Percentiles rank a stretch among this genome's conserved stretches.
Evolutionary conservation across 2,113 vertebrate genomes (phyloP).

Genomic region (Pungitius pungitius): DNA sequence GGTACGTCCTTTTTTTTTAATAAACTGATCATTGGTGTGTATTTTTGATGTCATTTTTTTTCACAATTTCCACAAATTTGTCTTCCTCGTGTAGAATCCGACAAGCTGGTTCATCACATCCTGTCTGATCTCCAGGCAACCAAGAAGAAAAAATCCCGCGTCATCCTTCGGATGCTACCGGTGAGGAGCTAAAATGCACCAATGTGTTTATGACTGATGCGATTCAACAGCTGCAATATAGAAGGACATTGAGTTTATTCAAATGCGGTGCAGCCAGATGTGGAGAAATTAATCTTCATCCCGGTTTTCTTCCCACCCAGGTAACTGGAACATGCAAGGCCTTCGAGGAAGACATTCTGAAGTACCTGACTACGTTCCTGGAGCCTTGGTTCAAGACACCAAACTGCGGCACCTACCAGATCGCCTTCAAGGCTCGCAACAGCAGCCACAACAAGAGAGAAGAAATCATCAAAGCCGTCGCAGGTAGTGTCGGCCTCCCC

Average conservation of each 20-base stretch:
- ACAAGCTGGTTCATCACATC: slow-evolving; percentile 92
- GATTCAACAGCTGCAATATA: neutral
- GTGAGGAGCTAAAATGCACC: slow-evolving; percentile 64
- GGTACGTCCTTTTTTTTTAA: slow-evolving; percentile 71
- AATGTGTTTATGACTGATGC: neutral
- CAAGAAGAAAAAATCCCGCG: slow-evolving; percentile 91
- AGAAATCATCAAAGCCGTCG: slow-evolving; percentile 92
- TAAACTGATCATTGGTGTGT: neutral
- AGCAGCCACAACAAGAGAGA: slow-evolving; percentile 93
- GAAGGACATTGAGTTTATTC: neutral
- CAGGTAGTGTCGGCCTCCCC: slow-evolving; percentile 78
- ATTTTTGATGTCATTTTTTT: neutral
- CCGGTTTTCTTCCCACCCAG: slow-evolving; percentile 29
- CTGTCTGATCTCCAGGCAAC: slow-evolving; percentile 89
- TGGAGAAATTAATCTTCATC: neutral
- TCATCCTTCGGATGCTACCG: slow-evolving; percentile 94
- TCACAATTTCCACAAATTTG: neutral
- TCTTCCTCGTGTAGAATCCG: slow-evolving; percentile 81
- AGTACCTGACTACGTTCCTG: slow-evolving; percentile 88
- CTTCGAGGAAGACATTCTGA: slow-evolving; percentile 93
- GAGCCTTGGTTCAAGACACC: slow-evolving; percentile 95
- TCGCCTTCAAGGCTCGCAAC: slow-evolving; percentile 95
- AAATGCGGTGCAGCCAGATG: neutral
- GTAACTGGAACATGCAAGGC: slow-evolving; percentile 91
- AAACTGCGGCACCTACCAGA: slow-evolving; percentile 89